Evolutionary conservation across 2,888 invertebrate species (phyloP).

Genomic region (Synanthedon myopaeformis): DNA sequence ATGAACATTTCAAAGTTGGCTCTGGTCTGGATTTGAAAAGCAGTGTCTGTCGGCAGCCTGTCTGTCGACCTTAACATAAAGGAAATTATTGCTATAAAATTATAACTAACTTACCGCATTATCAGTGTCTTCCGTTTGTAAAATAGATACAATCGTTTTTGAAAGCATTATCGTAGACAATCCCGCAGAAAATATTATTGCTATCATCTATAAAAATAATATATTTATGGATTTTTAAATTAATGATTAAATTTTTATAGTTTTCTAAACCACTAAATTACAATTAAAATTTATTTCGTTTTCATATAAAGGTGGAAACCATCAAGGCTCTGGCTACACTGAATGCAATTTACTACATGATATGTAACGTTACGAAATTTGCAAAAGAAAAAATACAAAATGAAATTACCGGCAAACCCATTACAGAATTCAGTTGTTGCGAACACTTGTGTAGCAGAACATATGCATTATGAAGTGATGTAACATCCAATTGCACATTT

Average conservation of each 20-base stretch:
- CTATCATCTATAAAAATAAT: slow-evolving; percentile 30
- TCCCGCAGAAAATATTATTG: slow-evolving; percentile 36
- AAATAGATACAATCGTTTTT: slow-evolving; percentile 26
- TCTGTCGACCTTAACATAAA: background rate
- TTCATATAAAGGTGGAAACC: no score
- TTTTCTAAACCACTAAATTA: background rate
- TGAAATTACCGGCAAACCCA: slow-evolving; percentile 39
- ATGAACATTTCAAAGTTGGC: no score
- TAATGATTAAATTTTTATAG: background rate
- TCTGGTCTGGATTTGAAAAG: no score
- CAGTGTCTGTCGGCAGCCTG: no score
- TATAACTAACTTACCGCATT: slow-evolving; percentile 14
- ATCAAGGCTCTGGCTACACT: no score
- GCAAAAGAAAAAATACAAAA: no score
- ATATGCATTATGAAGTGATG: slow-evolving; percentile 34
- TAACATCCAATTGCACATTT: slow-evolving; percentile 28
- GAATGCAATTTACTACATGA: no score
- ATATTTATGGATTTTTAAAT: background rate
- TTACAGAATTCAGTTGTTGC: slow-evolving; percentile 35
- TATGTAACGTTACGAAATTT: no score
- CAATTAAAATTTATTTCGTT: background rate
- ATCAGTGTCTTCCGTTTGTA: slow-evolving; percentile 20
- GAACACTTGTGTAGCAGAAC: slow-evolving; percentile 41
- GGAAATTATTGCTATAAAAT: no score
- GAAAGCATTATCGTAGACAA: slow-evolving; percentile 36